Base-by-base conservation (phyloP, 2,888 invertebrate species). In the Erebia aethiops region DNA sequence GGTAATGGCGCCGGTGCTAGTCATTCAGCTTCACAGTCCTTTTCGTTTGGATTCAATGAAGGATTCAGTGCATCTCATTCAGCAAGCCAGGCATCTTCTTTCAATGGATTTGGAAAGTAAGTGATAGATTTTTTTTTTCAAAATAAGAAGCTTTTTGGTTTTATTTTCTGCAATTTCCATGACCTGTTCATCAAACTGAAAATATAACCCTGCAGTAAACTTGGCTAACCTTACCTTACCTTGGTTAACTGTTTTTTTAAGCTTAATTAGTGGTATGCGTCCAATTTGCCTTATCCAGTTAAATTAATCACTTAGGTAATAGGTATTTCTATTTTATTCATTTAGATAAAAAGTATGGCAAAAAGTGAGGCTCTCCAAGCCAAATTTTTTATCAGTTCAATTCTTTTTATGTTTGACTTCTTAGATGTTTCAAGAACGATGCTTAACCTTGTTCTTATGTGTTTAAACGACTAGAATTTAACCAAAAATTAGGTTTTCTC, bases 11-110 rank as follows among this genome's bases (percentile, higher is more conserved):
- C 82, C 14, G 92, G 93, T 1, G 79, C 81, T n/a, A 93, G 92
- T 72, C 93, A 93, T 21, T 86, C 93, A 0, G 93, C 93, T 0
- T 90, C 92, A 2, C 93, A 94, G 75, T 92, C 92, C 0, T 90
- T 93, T 79, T 88, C 92, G 0, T 90, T 93, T 69, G 93, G 93
- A n/a, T 92, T 92, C 76, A 90, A 87, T 69, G 89, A 93, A 75
- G 93, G 93, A 10, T 93, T 93, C 81, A 91, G 93, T 77, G 90
- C 91, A 41, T 93, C 93, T 3, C 94, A 94, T 56, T 91, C 94
- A 1, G 92, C 92, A 41, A 94, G 93, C 70, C 92, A 93, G 75
- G 86, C 94, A 11, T 86, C 93, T 0, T 92, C 93, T 8, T 92
- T 93, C 79, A 90, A 88, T 79, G 90, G 92, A 70, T 91, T 92